Evolutionary conservation across 2,888 invertebrate genomes (phyloP), one percentile per base, ranked within the genome.

Genomic region (Philhelius pedissequus): DNA sequence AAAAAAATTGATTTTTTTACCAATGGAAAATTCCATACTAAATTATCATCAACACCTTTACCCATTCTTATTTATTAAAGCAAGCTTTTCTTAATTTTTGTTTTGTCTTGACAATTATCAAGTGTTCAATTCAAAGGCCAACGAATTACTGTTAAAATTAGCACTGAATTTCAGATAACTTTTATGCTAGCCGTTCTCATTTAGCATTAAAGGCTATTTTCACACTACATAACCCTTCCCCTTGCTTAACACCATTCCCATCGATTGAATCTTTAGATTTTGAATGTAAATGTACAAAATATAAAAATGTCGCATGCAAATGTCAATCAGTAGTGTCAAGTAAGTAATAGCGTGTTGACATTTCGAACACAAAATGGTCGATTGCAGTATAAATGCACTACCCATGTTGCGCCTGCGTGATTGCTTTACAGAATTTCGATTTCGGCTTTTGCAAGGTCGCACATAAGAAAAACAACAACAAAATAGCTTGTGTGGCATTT

Each of bases 391-490:
- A 9, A n/a, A 9, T 43, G 43, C 25, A 38, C 56, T 35, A 9
- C 30, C 30, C 45, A 0, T 22, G 20, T 22, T 48, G 25, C 52
- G 62, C 56, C 43, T 78, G 50, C 68, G 60, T 60, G 52, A 52
- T 40, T 74, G 68, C 27, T 35, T 32, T 32, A 54, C 54, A 52
- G 13, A 74, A 27, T 60, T 54, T 52, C 8, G 30, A 32, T 38
- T 45, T 25, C 45, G 62, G 18, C 48, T 68, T 76, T n/a, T 66
- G 70, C 81, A 82, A 82, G 81, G 81, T 82, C 81, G 77, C 56
- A 15, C 48, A 38, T 64, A 54, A 43, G 45, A 56, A 48, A 18
- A n/a, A 20, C 32, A 11, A 9, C 13, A n/a, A 5, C 8, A 15
- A 52, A 52, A 15, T 52, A 8, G 4, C 15, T 9, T 48, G 9